Evolutionary conservation across 2,797 vertebrate species (phyloP).

Genomic region (Prunella strophiata): DNA sequence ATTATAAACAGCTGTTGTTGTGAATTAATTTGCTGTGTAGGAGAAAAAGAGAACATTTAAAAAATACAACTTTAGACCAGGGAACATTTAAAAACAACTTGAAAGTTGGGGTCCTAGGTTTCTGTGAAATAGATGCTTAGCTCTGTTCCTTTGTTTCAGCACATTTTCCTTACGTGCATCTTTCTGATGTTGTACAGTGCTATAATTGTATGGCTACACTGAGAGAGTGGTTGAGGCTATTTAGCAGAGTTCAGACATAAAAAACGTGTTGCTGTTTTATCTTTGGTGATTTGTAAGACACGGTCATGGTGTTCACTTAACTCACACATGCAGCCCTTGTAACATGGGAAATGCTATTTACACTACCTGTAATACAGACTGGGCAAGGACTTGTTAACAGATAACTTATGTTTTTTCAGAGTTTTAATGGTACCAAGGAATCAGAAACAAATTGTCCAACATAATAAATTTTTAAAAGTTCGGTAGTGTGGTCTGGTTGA

Average conservation of each 20-base stretch:
- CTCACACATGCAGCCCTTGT: neutral
- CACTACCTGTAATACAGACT: neutral
- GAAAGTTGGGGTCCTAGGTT: neutral
- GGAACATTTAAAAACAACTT: neutral
- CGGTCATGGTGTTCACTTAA: neutral
- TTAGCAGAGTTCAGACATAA: neutral
- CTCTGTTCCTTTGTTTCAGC: neutral
- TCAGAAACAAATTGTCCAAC: neutral
- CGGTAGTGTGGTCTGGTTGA: neutral
- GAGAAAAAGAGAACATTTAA: neutral
- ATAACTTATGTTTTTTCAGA: neutral
- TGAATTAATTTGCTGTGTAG: slow-evolving; percentile 55
- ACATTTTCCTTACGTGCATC: neutral
- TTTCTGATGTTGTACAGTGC: neutral
- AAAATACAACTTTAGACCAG: neutral
- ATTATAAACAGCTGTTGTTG: slow-evolving; percentile 47
- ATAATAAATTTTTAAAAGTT: neutral
- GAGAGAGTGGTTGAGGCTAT: neutral
- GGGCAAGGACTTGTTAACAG: neutral
- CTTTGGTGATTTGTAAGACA: neutral
- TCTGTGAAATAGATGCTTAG: neutral
- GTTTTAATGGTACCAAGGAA: neutral
- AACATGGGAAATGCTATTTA: neutral
- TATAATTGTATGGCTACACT: neutral
- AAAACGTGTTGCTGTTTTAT: neutral